Percentiles rank a stretch among this genome's conserved stretches.
Evolutionary conservation across 2,797 vertebrate genomes (phyloP).

Genomic region (Acipenser ruthenus): DNA sequence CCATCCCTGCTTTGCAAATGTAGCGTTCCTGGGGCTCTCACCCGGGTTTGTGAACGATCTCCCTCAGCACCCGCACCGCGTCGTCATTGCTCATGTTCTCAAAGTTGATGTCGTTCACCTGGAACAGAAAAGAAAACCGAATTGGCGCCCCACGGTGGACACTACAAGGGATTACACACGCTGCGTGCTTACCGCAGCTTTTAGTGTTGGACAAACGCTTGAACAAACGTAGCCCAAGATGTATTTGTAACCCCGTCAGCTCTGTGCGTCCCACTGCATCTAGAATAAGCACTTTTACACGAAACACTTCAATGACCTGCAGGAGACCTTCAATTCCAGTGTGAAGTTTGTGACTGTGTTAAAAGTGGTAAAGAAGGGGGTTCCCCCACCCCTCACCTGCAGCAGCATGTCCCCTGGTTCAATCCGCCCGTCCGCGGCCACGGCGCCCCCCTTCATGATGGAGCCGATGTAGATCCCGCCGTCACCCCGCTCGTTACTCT

Average conservation of each 20-base stretch:
- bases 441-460: slow-evolving; percentile 92
- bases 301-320: no score
- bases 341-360: no score
- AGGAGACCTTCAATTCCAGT: no score
- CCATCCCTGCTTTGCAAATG: not conserved
- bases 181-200: no score
- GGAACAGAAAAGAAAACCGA: slow-evolving; percentile 19
- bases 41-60: slow-evolving; percentile 97
- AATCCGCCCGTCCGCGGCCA: slow-evolving; percentile 86
- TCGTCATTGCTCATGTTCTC: slow-evolving; percentile 99
- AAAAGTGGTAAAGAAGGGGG: not conserved
- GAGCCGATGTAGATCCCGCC: slow-evolving; percentile 95
- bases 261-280: not conserved
- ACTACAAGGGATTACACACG: no score
- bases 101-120: slow-evolving; percentile 98
- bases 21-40: slow-evolving; percentile 36
- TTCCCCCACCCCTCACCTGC: slow-evolving; percentile 54
- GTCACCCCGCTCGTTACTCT: slow-evolving; percentile 86
- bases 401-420: slow-evolving; percentile 92
- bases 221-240: no score
- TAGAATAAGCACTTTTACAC: not conserved
- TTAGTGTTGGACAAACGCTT: no score
- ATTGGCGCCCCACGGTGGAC: no score
- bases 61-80: slow-evolving; percentile 87
- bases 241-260: not conserved